These are phyloP conservation scores for Miichthys miiuy DNA, from an alignment of 2,797 vertebrate genomes.

Conservation along the genomic window DNA sequence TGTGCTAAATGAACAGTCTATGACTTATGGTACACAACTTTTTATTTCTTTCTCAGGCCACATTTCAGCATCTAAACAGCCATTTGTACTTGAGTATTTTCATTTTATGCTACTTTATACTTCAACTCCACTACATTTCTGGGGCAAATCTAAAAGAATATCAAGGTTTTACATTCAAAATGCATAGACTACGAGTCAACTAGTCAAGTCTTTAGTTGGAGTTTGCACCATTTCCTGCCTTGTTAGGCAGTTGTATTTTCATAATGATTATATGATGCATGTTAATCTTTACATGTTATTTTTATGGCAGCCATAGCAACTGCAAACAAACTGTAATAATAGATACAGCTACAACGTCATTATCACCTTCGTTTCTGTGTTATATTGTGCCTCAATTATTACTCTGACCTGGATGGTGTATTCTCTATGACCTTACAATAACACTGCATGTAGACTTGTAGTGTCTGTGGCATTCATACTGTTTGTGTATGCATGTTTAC, in stretches of 20 bases:
- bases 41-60: neutral
- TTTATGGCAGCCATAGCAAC: neutral
- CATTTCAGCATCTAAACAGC: too few species aligned
- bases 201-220: too few species aligned
- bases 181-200: too few species aligned
- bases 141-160: too few species aligned
- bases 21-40: neutral
- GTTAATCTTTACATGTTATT: neutral
- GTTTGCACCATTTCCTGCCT: neutral
- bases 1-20: neutral
- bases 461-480: neutral
- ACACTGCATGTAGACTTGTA: neutral
- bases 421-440: neutral
- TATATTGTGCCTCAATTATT: neutral
- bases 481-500: constrained; percentile 17
- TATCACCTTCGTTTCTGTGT: neutral
- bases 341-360: neutral
- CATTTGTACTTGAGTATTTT: neutral
- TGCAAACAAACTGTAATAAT: neutral
- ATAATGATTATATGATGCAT: neutral
- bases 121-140: neutral
- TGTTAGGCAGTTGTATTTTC: neutral
- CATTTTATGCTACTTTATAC: neutral
- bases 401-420: neutral
- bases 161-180: too few species aligned